These are phyloP conservation scores for Petaurus breviceps DNA, from an alignment of 2,113 vertebrate genomes.

Conservation along the genomic window DNA sequence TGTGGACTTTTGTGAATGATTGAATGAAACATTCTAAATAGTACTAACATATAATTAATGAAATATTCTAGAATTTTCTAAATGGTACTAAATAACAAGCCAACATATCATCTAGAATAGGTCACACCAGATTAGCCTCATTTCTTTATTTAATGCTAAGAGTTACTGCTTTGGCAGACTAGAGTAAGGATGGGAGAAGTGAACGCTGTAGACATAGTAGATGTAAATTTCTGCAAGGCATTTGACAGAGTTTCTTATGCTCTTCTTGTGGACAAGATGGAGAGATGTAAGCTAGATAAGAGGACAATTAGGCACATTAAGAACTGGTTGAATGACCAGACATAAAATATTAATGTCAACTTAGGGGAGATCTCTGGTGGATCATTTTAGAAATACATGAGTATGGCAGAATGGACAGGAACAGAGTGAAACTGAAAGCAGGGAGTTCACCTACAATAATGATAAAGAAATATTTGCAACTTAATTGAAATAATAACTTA, in stretches of 20 bases:
- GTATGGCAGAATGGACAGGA: neutral
- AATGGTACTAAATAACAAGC: neutral
- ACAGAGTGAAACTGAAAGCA: neutral
- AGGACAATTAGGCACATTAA: neutral
- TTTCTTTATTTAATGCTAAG: neutral
- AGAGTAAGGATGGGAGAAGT: neutral
- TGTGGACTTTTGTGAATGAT: neutral
- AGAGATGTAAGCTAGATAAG: neutral
- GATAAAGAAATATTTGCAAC: neutral
- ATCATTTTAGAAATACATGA: neutral
- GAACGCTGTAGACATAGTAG: neutral
- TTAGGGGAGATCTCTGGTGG: neutral
- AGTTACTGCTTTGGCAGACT: neutral
- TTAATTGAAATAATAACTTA: neutral
- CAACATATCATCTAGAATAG: neutral
- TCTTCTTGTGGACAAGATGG: neutral
- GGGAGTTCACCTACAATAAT: neutral
- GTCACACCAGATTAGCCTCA: neutral
- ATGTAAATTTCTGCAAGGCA: neutral
- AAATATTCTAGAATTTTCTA: neutral
- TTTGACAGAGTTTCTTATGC: neutral
- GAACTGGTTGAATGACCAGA: neutral
- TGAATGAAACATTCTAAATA: neutral
- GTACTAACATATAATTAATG: neutral
- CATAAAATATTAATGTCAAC: neutral